Base-by-base conservation (phyloP, 2,888 invertebrate species). In the Habroteleia sp. region DNA sequence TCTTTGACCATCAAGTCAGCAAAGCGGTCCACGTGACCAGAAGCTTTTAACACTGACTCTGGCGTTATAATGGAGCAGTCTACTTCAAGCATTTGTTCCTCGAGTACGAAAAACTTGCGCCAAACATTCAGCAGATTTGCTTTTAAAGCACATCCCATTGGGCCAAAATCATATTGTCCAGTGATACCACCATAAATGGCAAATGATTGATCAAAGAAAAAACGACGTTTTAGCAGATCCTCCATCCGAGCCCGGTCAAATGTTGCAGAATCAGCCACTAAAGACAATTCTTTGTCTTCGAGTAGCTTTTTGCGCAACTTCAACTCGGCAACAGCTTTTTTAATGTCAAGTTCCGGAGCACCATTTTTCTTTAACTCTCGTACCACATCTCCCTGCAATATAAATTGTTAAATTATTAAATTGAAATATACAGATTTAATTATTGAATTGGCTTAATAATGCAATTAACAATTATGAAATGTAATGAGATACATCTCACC, bases 1-100 rank as follows among this genome's bases (percentile, higher is more conserved):
- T 99, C 99, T 89, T 99, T 99, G 0, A 99, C 98, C 99, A 99
- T 99, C 68, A 97, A 92, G 90, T 99, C 99, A 42, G 99, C 98
- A 91, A 99, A 99, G 65, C 99, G 92, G 84, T 99, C 99, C 0
- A 99, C 99, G 89, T 99, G 99, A 0, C 99, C 75, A 1, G 71
- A 76, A 10, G 99, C 98, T 86, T 97, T 98, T 5, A 99, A 90
- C 0, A 99, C 99, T 6, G 96, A 93, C 87, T 99, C 99, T 0
- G 99, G 99, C 0, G 99, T 99, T 48, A 99, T 89, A 87, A 99
- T 96, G 0, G 98, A 97, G 86, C 98, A 98, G 87, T 99, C 98
- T 3, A 99, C 98, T 89, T 99, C 99, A 58, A 99, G 90, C 98
- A 99, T 99, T 88, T 97, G 96, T 87, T 99, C 99, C 85, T 98